Evolutionary conservation across 35 echinoderm and acorn worm genomes (phyloP).

Genomic region (Acanthaster planci): DNA sequence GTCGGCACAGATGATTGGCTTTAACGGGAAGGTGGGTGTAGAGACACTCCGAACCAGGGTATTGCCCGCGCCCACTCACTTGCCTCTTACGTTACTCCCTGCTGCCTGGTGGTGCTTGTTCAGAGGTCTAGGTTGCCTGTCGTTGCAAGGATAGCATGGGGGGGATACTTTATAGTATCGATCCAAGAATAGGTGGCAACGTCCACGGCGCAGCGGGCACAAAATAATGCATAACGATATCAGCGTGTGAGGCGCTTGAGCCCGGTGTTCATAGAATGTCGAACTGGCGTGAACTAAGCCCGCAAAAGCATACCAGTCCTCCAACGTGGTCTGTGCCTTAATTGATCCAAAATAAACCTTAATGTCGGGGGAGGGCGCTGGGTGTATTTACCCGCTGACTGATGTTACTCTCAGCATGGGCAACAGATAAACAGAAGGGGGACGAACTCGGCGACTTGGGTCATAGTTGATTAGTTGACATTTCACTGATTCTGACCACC

Average conservation of each 20-base stretch:
- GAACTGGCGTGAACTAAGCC: background rate
- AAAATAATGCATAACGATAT: background rate
- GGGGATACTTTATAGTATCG: background rate
- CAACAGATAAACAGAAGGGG: background rate
- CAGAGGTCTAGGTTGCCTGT: background rate
- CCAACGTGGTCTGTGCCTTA: background rate
- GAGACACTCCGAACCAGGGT: background rate
- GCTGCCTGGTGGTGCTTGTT: background rate
- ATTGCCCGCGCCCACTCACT: background rate
- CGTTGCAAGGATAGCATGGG: background rate
- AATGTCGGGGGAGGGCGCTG: background rate
- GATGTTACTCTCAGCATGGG: constrained; percentile 9
- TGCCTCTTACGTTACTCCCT: background rate
- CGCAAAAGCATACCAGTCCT: background rate
- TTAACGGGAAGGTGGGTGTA: background rate
- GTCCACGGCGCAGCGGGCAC: background rate
- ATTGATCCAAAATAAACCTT: background rate
- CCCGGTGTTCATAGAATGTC: constrained; percentile 10
- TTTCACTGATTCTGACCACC: background rate
- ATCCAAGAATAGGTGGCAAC: background rate
- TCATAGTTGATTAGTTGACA: constrained; percentile 5
- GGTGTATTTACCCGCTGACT: constrained; percentile 10
- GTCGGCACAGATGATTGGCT: background rate
- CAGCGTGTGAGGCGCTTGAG: background rate
- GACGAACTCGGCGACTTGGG: background rate